A percentile compares a stretch with the other conserved stretches of the same genome.
phyloP scores from a whole-genome alignment of 2,888 invertebrate species.

The Romanomermis culicivorax region DNA sequence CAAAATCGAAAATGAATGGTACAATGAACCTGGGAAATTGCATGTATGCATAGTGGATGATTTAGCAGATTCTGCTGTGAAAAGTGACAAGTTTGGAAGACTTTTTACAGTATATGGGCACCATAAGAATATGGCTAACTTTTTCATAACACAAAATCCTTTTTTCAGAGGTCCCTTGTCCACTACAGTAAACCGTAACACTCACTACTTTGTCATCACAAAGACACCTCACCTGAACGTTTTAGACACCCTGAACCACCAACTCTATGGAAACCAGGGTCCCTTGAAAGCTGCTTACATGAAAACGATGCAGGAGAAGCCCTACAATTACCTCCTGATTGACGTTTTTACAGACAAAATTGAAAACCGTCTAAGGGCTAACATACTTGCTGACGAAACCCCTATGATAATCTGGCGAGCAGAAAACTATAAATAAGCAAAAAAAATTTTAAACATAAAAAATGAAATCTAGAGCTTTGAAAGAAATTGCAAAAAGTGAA shows the following conservation, averaged over 20 bases:
- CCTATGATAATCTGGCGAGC: too few relatives aligned
- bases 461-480: too few relatives aligned
- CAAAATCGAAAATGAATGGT: background rate
- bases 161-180: background rate
- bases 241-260: background rate
- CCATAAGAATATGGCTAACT: background rate
- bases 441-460: too few relatives aligned
- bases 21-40: background rate
- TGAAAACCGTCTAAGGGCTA: too few relatives aligned
- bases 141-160: background rate
- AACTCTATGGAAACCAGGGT: too few relatives aligned
- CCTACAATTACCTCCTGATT: too few relatives aligned
- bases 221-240: background rate
- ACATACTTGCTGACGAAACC: too few relatives aligned
- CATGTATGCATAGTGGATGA: background rate
- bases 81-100: background rate
- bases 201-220: background rate
- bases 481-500: too few relatives aligned
- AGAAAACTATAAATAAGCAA: too few relatives aligned
- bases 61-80: background rate
- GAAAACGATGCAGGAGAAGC: too few relatives aligned
- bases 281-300: too few relatives aligned
- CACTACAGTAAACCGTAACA: background rate
- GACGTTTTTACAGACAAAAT: too few relatives aligned
- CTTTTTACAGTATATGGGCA: background rate